A percentile compares a stretch with the other conserved stretches of the same genome.
Evolutionary conservation across 2,113 vertebrate species (phyloP).

Genomic region (Bos taurus): DNA sequence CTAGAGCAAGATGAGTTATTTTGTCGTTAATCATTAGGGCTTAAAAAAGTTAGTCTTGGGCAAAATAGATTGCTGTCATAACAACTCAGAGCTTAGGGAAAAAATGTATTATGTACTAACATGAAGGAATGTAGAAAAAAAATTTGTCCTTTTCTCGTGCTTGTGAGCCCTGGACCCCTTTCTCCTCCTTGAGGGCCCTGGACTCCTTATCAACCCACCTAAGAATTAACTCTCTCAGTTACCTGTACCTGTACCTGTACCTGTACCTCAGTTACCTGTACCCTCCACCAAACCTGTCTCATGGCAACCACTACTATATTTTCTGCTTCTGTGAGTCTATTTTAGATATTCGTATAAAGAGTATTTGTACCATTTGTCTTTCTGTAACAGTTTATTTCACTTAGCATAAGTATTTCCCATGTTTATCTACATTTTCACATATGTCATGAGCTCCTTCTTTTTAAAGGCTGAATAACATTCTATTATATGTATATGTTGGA

Average conservation of each 20-base stretch:
- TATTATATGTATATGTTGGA: background rate
- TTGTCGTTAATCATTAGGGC: background rate
- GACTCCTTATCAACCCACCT: background rate
- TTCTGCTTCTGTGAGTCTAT: background rate
- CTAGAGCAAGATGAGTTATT: background rate
- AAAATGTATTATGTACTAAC: background rate
- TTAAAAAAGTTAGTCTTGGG: background rate
- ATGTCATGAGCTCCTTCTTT: background rate
- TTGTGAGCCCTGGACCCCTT: background rate
- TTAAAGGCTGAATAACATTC: background rate
- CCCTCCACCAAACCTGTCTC: background rate
- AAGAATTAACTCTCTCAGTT: background rate
- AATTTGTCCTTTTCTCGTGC: background rate
- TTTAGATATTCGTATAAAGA: background rate
- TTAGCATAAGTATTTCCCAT: background rate
- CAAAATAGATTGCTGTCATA: background rate
- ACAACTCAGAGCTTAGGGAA: background rate
- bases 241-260: too few species aligned
- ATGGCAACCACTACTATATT: background rate
- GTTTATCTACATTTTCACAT: background rate
- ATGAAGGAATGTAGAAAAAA: background rate
- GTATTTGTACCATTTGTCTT: background rate
- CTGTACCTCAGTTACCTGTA: too few species aligned
- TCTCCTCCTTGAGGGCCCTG: background rate
- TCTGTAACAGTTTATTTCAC: background rate